Base-by-base conservation (phyloP, 92 coral and sea anemone genomes). In the Zoanthus sociatus region DNA sequence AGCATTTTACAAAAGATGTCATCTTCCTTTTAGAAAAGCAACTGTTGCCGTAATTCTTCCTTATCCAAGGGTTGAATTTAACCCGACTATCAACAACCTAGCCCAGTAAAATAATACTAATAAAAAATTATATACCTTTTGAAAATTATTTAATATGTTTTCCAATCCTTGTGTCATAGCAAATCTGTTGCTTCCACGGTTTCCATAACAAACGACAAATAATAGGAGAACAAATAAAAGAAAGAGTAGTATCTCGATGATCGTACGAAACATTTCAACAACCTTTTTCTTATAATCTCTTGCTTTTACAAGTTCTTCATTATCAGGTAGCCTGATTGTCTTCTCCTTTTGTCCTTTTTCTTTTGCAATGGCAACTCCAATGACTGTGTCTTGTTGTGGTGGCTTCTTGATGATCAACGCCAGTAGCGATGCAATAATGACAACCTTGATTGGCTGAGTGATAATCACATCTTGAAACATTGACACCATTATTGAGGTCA, bases 171-270 rank as follows among this genome's bases (percentile, higher is more conserved):
- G 78, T 5, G 96, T 94, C 84, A 92, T 51, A 20, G 73, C 31
- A 76, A 79, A 96, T 26, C 96, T 92, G 63, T 90, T 79, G 14
- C 87, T 50, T 9, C 92, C 91, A 67, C 98, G 92, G 79, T 96
- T 95, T 78, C 95, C 97, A 86, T 94, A 96, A 86, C 93, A 92
- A 18, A 95, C 91, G 10, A 94, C 90, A 77, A 86, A 83, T 76
- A 96, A 89, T 46, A 96, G 88, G n/a, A 92, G 18, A 15, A 92
- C 86, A 67, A 96, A 96, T 16, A 90, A 63, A 58, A 94, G 84
- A 87, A 93, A 96, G 54, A 92, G 67, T 0, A 86, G 83, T 9
- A 96, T 92, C 76, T 96, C 98, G 20, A 88, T 83, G 5, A 96
- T 78, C 60, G 93, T 94, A 64, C 89, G 81, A 30, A 87, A 87